These are phyloP conservation scores for Andricus quercusramuli DNA, from an alignment of 2,888 invertebrate species.

Conservation along the genomic window DNA sequence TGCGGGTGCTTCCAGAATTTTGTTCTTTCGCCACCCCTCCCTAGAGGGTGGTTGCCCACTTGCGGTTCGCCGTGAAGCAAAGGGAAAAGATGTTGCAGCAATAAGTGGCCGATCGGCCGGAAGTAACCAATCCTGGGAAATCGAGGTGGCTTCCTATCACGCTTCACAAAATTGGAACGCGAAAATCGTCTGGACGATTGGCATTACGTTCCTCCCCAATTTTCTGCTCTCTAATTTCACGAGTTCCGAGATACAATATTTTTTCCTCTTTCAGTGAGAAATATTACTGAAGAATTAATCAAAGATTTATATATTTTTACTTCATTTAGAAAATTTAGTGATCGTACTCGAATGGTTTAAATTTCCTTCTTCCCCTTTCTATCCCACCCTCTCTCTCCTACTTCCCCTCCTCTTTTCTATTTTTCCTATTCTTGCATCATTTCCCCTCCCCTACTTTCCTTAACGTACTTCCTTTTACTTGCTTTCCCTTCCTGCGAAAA, in stretches of 20 bases:
- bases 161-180: not conserved
- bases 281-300: not conserved
- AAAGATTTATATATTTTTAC: no score
- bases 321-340: no score
- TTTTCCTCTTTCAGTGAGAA: not conserved
- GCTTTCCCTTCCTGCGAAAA: no score
- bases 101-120: conserved; percentile 18
- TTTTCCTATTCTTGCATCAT: no score
- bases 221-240: not conserved
- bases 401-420: no score
- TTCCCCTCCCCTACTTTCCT: no score
- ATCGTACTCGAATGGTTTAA: no score
- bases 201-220: not conserved
- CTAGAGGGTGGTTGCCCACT: conserved; percentile 15
- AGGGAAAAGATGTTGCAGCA: conserved; percentile 27
- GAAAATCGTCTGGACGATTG: not conserved
- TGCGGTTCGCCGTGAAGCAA: not conserved
- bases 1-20: conserved; percentile 24
- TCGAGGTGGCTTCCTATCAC: conserved; percentile 1
- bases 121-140: conserved; percentile 4
- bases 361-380: no score
- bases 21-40: conserved; percentile 12
- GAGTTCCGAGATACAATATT: not conserved
- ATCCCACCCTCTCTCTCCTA: no score
- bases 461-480: no score